A percentile compares a stretch with the other conserved stretches of the same genome.
phyloP scores from a whole-genome alignment of 2,797 vertebrate species.

The Tauraco hartlaubi region DNA sequence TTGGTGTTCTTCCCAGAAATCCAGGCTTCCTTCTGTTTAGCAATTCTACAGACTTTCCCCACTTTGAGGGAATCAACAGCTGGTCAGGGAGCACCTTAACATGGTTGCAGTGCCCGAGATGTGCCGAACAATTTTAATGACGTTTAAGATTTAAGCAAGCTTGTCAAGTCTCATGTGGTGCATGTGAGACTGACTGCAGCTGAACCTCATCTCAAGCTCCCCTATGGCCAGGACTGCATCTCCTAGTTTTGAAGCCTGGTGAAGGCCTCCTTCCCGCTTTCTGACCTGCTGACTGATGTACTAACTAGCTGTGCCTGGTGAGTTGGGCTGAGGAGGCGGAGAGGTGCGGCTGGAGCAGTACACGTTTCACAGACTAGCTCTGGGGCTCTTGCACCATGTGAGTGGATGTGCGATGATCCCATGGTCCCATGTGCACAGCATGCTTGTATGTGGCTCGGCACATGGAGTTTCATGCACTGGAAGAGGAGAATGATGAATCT shows the following conservation, averaged over 20 bases:
- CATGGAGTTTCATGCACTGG: not conserved
- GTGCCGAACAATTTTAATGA: not conserved
- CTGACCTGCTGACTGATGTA: not conserved
- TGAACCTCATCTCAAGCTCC: not conserved
- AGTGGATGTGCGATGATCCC: not conserved
- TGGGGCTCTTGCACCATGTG: accelerated
- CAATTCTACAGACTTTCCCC: not conserved
- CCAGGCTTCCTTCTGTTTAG: not conserved
- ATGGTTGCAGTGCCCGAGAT: not conserved
- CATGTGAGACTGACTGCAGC: not conserved
- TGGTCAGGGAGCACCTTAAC: not conserved
- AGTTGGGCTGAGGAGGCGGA: not conserved
- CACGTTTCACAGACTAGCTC: accelerated
- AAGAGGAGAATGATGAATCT: not conserved
- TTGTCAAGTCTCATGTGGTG: not conserved
- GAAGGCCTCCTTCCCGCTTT: accelerated
- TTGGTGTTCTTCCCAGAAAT: not conserved
- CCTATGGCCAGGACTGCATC: not conserved
- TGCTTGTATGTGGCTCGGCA: not conserved
- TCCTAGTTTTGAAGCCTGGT: not conserved
- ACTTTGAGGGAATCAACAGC: not conserved
- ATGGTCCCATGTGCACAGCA: accelerated
- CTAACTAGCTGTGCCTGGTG: not conserved
- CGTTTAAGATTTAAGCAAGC: not conserved
- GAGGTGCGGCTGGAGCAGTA: not conserved